These are phyloP conservation scores for Squalus acanthias DNA, from an alignment of 2,797 vertebrate species.

Conservation along the genomic window DNA sequence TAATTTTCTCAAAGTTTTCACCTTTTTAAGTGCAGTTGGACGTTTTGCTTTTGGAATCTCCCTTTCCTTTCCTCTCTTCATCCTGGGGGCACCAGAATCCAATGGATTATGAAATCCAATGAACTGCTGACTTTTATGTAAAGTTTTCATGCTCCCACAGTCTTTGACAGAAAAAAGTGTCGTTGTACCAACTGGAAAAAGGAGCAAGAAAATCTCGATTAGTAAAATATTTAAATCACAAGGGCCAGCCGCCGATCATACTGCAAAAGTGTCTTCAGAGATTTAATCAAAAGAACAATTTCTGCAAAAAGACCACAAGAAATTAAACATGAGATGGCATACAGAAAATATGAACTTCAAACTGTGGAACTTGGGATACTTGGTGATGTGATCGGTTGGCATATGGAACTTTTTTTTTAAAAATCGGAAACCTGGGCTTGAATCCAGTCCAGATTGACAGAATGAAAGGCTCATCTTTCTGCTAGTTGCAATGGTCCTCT, in stretches of 20 bases:
- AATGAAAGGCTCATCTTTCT: background rate
- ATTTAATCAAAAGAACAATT: background rate
- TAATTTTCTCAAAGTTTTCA: conserved; percentile 45
- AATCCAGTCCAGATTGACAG: background rate
- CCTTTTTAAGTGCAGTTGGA: conserved; percentile 97
- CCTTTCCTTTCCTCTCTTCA: conserved; percentile 90
- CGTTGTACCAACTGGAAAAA: conserved; percentile 74
- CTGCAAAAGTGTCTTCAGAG: background rate
- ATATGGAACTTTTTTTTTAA: too few species aligned
- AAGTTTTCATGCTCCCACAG: conserved; percentile 60
- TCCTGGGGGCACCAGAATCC: conserved; percentile 80
- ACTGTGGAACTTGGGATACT: background rate
- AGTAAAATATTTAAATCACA: background rate
- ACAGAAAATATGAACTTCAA: background rate
- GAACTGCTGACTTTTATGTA: conserved; percentile 64
- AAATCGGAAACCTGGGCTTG: background rate
- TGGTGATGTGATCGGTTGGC: background rate
- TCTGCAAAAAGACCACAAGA: background rate
- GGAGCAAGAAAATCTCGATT: background rate
- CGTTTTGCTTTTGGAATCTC: conserved; percentile 93
- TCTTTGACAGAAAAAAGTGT: conserved; percentile 79
- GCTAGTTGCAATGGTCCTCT: background rate
- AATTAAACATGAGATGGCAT: background rate
- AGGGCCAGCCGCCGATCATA: background rate
- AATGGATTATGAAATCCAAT: conserved; percentile 75